Base-by-base conservation (phyloP, 1,140 invertebrate genomes). In the Dendrolimus kikuchii region DNA sequence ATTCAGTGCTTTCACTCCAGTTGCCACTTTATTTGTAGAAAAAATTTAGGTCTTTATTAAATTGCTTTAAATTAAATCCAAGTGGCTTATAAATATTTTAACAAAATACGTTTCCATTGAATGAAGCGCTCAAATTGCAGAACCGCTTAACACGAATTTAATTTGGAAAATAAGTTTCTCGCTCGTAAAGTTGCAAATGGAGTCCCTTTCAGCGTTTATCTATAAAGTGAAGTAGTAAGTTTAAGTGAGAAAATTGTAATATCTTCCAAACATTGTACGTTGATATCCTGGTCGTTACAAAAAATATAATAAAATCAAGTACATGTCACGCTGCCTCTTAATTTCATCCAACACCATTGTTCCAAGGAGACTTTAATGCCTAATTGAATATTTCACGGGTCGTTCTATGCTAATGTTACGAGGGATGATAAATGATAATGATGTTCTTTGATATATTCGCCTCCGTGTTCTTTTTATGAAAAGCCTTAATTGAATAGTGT, bases 271-370 rank as follows among this genome's bases (percentile, higher is more conserved):
- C 53, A 66, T 67, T 77, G 70, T 75, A 74, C 59, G 68, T 73
- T 71, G 70, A 69, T 66, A 76, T 55, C 64, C 64, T 66, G 63
- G 67, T 77, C 60, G 75, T 78, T 81, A 77, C 69, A 71, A 74
- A 80, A 71, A 73, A 71, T 63, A 62, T 56, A 69, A 70, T 68
- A 66, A 77, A 74, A 75, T 51, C 59, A 71, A 69, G 59, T 57
- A 65, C 64, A 71, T 69, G 62, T 73, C 64, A 42, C 41, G 38
- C 52, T 39, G 62, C 39, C 36, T 64, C 59, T 64, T 66, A 53
- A 63, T 68, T 61, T 62, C 37, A 51, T 45, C 49, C 51, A 41
- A 40, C 50, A 62, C 57, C 49, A 57, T 58, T 54, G 45, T 59
- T 53, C 48, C 47, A 53, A 43, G 43, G 47, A 45, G 57, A 56